Evolutionary conservation across 2,797 vertebrate species (phyloP).

Genomic region (Zalophus californianus): DNA sequence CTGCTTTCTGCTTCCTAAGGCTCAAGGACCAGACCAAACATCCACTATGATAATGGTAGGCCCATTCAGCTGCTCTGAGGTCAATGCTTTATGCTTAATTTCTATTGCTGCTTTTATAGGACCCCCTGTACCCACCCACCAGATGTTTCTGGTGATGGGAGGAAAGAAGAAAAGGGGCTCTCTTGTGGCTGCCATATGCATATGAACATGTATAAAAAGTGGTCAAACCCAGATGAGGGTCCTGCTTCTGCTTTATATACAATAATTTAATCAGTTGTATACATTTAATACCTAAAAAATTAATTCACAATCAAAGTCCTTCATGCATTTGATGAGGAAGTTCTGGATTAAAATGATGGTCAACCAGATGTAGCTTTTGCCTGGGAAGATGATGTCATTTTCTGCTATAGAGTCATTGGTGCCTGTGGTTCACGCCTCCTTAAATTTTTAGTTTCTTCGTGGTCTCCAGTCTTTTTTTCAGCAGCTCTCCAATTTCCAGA

Average conservation of each 20-base stretch:
- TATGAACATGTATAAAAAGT: constrained; percentile 92
- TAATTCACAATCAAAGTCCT: constrained; percentile 90
- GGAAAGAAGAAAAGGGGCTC: constrained; percentile 84
- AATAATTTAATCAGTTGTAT: constrained; percentile 96
- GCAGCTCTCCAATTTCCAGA: constrained; percentile 96
- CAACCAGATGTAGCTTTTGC: constrained; percentile 83
- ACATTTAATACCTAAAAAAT: constrained; percentile 90
- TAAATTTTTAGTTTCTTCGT: constrained; percentile 97
- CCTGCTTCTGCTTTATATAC: constrained; percentile 93
- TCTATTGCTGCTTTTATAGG: constrained; percentile 90
- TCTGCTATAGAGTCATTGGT: constrained; percentile 74
- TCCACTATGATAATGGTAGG: constrained; percentile 80
- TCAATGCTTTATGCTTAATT: constrained; percentile 85
- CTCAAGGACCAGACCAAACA: constrained; percentile 82
- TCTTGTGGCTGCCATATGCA: constrained; percentile 84
- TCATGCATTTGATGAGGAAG: constrained; percentile 92
- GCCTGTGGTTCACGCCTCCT: constrained; percentile 64
- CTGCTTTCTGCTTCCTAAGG: constrained; percentile 80
- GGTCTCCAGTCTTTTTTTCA: constrained; percentile 96
- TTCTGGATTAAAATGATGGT: constrained; percentile 89
- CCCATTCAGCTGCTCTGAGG: constrained; percentile 84
- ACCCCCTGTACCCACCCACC: constrained; percentile 51
- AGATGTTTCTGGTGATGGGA: constrained; percentile 84
- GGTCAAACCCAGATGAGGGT: constrained; percentile 88
- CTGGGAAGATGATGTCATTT: constrained; percentile 80